Conservation (phyloP, 1,140 invertebrate genomes). For the Rhopalosiphum maidis region DNA sequence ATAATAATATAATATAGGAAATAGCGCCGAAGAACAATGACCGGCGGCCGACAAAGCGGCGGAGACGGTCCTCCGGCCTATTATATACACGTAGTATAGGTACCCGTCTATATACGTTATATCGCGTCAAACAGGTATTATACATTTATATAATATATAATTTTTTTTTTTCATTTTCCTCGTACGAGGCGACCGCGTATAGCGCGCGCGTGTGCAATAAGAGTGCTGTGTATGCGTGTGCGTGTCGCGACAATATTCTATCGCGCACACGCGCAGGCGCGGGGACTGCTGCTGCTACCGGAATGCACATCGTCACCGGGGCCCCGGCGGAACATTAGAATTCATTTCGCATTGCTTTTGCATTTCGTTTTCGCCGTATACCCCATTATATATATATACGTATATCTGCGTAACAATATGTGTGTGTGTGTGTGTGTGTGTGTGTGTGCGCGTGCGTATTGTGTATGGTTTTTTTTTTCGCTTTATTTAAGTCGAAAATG, state of each 20-base stretch:
- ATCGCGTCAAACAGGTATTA: slow-evolving; percentile 32
- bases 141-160: neutral
- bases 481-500: slow-evolving; percentile 27
- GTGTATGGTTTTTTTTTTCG: neutral
- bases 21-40: slow-evolving; percentile 50
- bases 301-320: neutral
- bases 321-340: neutral
- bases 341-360: slow-evolving; percentile 38
- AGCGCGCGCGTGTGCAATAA: neutral
- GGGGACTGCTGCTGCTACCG: neutral
- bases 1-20: slow-evolving; percentile 7
- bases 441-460: neutral
- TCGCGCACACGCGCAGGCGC: neutral
- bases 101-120: neutral
- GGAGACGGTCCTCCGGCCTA: neutral
- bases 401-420: neutral
- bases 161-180: neutral
- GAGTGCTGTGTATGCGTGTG: neutral
- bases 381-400: neutral
- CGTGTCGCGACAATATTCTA: neutral
- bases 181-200: neutral
- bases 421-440: neutral
- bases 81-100: neutral
- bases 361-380: slow-evolving; percentile 23
- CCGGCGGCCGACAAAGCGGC: slow-evolving; percentile 51